Evolutionary conservation across 2,888 invertebrate species (phyloP).

Genomic region (Muschampia plurimacula): DNA sequence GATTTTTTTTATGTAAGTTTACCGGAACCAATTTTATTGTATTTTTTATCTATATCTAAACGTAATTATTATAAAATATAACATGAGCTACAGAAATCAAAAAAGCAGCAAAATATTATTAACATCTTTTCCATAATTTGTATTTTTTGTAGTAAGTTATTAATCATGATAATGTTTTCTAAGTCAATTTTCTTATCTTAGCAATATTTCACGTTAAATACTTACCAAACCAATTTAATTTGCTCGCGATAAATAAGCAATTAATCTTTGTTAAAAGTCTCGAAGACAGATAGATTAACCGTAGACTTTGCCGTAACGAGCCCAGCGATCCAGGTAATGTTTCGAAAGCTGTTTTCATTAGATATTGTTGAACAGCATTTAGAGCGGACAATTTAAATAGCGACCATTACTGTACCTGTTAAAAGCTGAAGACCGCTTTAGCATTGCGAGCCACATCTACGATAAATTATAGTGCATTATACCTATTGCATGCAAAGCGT

Average conservation of each 20-base stretch:
- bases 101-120: too few species aligned
- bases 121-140: too few species aligned
- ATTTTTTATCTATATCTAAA: too few species aligned
- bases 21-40: too few species aligned
- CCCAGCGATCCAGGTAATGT: conserved; percentile 13
- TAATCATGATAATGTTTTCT: background rate
- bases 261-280: conserved; percentile 15
- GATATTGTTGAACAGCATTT: conserved; percentile 13
- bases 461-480: background rate
- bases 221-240: conserved; percentile 2
- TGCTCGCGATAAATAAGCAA: background rate
- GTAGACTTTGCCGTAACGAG: conserved; percentile 14
- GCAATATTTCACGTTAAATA: background rate
- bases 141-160: too few species aligned
- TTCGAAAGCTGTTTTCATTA: conserved; percentile 26
- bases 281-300: background rate
- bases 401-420: background rate
- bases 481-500: too few species aligned
- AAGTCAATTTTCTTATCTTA: background rate
- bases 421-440: background rate
- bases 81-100: too few species aligned
- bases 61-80: too few species aligned
- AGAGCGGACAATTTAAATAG: conserved; percentile 16
- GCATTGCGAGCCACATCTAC: background rate
- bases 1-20: too few species aligned